Percentiles rank a stretch among this genome's conserved stretches.
Conservation (phyloP, 2,797 vertebrate genomes). For the Syndactyla subalaris region DNA sequence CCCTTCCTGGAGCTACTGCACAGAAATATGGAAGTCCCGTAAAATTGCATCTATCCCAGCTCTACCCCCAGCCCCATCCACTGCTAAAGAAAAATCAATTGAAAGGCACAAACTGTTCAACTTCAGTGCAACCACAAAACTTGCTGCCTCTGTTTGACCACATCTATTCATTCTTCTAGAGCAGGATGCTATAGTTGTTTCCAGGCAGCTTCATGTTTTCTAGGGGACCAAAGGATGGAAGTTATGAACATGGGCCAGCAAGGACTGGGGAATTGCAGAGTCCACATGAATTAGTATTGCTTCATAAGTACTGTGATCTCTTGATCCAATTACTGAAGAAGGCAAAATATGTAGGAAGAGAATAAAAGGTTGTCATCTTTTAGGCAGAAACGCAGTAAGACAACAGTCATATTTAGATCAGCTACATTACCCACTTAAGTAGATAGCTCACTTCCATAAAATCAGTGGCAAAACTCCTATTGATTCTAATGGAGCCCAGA, state of each 20-base stretch:
- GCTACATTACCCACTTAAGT: background rate
- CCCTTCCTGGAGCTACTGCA: background rate
- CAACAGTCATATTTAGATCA: background rate
- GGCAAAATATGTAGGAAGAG: background rate
- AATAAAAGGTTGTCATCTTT: background rate
- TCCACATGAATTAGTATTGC: background rate
- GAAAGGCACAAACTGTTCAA: background rate
- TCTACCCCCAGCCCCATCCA: background rate
- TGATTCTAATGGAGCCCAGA: background rate
- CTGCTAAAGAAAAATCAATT: background rate
- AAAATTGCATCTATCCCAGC: background rate
- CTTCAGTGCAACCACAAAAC: background rate
- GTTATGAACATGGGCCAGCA: background rate
- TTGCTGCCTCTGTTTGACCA: background rate
- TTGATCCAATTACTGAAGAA: background rate
- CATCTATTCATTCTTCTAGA: background rate
- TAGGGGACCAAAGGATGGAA: background rate
- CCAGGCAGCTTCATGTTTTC: background rate
- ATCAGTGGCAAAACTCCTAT: background rate
- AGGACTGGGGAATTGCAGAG: background rate
- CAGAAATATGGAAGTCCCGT: background rate
- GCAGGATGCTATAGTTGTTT: background rate
- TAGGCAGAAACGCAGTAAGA: background rate
- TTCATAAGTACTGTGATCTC: background rate
- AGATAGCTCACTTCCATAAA: background rate